Percentiles rank a stretch among this genome's conserved stretches.
phyloP scores from a whole-genome alignment of 2,888 invertebrate species.

The Alentia gelatinosa region DNA sequence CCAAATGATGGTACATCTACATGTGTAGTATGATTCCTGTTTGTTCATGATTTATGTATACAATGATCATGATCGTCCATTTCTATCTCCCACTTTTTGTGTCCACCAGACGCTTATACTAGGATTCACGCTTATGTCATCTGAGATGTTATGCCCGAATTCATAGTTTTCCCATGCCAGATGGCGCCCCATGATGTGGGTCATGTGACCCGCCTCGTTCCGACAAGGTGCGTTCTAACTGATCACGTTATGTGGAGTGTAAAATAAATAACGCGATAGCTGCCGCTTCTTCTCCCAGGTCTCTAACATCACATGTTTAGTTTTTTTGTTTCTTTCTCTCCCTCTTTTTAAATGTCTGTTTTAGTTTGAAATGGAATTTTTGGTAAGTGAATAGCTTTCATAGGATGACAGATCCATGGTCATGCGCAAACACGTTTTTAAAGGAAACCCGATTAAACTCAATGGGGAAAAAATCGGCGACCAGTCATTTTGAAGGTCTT shows the following conservation, averaged over 20 bases:
- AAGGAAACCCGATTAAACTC: not conserved
- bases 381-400: not conserved
- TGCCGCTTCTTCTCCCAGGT: too few relatives aligned
- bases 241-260: not conserved
- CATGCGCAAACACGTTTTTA: not conserved
- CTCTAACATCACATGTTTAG: not conserved
- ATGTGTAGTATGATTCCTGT: too few relatives aligned
- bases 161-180: not conserved
- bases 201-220: slow-evolving; percentile 1
- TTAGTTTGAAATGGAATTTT: not conserved
- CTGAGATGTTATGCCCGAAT: too few relatives aligned
- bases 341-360: not conserved
- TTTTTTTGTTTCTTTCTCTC: not conserved
- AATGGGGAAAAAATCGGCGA: not conserved
- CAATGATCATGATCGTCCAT: too few relatives aligned
- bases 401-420: not conserved
- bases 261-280: not conserved
- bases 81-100: too few relatives aligned
- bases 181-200: not conserved
- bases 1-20: too few relatives aligned
- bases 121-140: not conserved
- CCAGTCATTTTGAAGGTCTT: not conserved
- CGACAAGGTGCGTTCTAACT: not conserved
- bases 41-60: too few relatives aligned
- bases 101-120: too few relatives aligned